Percentiles rank a stretch among this genome's conserved stretches.
Evolutionary conservation across 2,888 invertebrate species (phyloP).

Genomic region (Drosophila eohydei): DNA sequence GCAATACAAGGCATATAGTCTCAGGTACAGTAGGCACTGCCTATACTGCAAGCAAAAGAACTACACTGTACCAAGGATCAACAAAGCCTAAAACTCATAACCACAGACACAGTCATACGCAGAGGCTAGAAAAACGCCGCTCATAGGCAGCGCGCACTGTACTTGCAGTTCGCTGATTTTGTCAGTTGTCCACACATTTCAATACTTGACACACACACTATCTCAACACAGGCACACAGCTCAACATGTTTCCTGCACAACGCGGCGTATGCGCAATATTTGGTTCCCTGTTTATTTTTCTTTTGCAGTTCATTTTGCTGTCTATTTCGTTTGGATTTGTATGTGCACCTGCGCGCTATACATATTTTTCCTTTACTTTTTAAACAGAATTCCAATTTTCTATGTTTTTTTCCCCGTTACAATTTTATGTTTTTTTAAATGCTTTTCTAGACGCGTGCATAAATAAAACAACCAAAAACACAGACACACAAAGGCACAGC

Average conservation of each 20-base stretch:
- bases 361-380: slow-evolving; percentile 16
- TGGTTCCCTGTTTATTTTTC: not conserved
- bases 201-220: slow-evolving; percentile 6
- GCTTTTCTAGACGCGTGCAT: slow-evolving; percentile 40
- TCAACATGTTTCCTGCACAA: slow-evolving; percentile 29
- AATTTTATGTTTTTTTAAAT: slow-evolving; percentile 58
- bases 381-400: slow-evolving; percentile 9
- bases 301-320: slow-evolving; percentile 10
- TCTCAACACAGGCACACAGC: slow-evolving; percentile 1
- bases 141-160: slow-evolving; percentile 23
- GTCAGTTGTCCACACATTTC: slow-evolving; percentile 16
- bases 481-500: slow-evolving; percentile 17
- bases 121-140: not conserved
- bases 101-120: not conserved
- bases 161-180: slow-evolving; percentile 14
- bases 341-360: slow-evolving; percentile 19
- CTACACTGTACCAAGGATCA: not conserved
- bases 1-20: slow-evolving; percentile 9
- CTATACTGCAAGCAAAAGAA: not conserved
- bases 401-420: slow-evolving; percentile 7
- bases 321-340: slow-evolving; percentile 33
- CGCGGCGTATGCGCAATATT: slow-evolving; percentile 58
- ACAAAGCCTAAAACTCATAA: not conserved
- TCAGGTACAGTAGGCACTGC: slow-evolving; percentile 25
- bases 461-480: slow-evolving; percentile 22